Percentiles rank a stretch among this genome's conserved stretches.
Evolutionary conservation across 2,113 vertebrate species (phyloP).

Genomic region (Pampusana beccarii): DNA sequence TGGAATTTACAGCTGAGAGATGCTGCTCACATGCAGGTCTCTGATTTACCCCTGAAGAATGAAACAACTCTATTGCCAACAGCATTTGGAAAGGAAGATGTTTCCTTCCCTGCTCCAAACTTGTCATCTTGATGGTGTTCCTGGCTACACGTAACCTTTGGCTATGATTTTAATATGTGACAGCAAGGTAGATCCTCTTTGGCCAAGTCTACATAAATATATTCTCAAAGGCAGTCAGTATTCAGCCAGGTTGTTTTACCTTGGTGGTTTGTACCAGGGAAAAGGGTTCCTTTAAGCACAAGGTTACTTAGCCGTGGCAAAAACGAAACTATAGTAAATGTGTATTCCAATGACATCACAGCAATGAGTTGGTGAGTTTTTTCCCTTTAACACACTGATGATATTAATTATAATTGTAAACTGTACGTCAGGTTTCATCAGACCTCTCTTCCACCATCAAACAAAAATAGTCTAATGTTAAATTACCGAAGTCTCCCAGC

Average conservation of each 20-base stretch:
- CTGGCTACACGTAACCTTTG: not conserved
- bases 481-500: not conserved
- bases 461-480: constrained; percentile 24
- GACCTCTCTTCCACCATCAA: constrained; percentile 19
- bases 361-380: not conserved
- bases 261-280: not conserved
- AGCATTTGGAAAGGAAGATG: not conserved
- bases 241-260: not conserved
- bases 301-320: not conserved
- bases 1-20: not conserved
- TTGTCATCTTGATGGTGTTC: not conserved
- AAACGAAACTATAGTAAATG: not conserved
- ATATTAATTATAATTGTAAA: constrained; percentile 27
- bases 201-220: not conserved
- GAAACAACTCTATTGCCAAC: not conserved
- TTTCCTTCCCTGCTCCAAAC: not conserved
- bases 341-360: not conserved
- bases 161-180: not conserved
- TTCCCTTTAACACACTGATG: not conserved
- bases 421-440: constrained; percentile 7
- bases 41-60: not conserved
- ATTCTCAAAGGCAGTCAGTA: not conserved
- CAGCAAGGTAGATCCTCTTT: not conserved
- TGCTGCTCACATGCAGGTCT: not conserved
- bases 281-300: not conserved